phyloP scores from a whole-genome alignment of 2,797 vertebrate genomes.

The Sphenodon punctatus region DNA sequence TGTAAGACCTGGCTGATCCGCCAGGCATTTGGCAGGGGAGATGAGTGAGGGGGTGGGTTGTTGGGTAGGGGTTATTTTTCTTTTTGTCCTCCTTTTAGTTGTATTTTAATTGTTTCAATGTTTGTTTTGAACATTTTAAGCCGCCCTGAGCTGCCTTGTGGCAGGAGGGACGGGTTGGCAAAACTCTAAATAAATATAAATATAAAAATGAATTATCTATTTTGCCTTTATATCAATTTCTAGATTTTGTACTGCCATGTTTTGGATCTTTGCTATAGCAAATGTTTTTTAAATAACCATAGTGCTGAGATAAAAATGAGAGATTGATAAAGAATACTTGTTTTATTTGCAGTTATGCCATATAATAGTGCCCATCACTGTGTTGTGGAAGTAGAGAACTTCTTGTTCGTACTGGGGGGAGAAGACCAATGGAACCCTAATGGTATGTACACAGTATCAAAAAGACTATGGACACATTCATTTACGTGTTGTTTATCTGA shows the following conservation, averaged over 20 bases:
- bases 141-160: no score
- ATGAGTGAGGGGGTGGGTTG: no score
- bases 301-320: constrained; percentile 8
- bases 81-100: no score
- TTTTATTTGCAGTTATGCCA: constrained; percentile 91
- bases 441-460: constrained; percentile 73
- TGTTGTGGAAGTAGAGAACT: constrained; percentile 98
- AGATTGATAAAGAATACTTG: constrained; percentile 47
- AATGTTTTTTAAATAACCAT: not conserved
- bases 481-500: no score
- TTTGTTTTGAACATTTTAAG: no score
- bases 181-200: no score
- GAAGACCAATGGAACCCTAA: constrained; percentile 99
- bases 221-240: not conserved
- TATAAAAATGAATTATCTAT: no score
- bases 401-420: constrained; percentile 94
- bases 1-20: no score
- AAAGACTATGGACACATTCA: constrained; percentile 32
- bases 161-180: no score
- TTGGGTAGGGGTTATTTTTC: no score
- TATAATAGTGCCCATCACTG: constrained; percentile 99
- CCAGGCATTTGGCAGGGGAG: no score
- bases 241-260: not conserved
- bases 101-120: no score
- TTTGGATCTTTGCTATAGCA: constrained; percentile 27